A percentile compares a stretch with the other conserved stretches of the same genome.
Evolutionary conservation across 2,888 invertebrate species (phyloP).

Genomic region (Iselma pallidipennis): DNA sequence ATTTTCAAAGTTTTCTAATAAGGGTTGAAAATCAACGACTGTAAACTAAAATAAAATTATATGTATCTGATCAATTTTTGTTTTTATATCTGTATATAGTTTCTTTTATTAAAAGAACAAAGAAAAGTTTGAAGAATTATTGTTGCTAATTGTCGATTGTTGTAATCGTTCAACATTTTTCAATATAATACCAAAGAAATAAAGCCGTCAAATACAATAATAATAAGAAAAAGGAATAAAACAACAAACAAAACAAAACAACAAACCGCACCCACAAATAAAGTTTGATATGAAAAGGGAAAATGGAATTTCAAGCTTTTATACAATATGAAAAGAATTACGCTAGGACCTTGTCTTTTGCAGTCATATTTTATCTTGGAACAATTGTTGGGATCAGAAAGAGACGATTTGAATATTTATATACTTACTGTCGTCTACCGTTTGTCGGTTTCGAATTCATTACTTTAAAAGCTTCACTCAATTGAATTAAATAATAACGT

Average conservation of each 20-base stretch:
- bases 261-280: not conserved
- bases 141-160: too few species aligned
- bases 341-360: not conserved
- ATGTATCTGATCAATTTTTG: not conserved
- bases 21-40: not conserved
- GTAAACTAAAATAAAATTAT: not conserved
- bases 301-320: not conserved
- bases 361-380: constrained; percentile 17
- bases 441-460: constrained; percentile 13
- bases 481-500: not conserved
- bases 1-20: not conserved
- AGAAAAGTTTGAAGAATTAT: too few species aligned
- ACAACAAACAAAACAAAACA: not conserved
- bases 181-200: too few species aligned
- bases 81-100: too few species aligned
- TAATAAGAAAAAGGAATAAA: not conserved
- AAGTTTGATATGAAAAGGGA: not conserved
- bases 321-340: not conserved
- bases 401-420: constrained; percentile 22
- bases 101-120: too few species aligned
- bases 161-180: too few species aligned
- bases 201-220: too few species aligned
- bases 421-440: not conserved
- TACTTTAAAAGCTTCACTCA: constrained; percentile 14
- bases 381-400: constrained; percentile 17